Evolutionary conservation across 2,113 vertebrate genomes (phyloP).

Genomic region (Nannospalax galili): DNA sequence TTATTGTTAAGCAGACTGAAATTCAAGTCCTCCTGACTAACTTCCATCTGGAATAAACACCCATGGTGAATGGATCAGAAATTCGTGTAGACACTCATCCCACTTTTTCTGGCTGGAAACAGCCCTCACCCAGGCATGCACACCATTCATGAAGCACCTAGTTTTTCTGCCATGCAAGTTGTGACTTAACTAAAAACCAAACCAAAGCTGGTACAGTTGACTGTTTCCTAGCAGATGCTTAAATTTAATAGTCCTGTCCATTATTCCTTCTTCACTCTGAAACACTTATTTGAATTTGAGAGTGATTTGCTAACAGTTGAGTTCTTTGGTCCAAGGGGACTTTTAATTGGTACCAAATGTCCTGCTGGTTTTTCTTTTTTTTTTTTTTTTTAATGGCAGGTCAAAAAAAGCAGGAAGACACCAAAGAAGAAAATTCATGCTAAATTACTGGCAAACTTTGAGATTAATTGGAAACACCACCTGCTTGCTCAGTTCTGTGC

Average conservation of each 20-base stretch:
- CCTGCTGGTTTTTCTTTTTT: constrained; percentile 58
- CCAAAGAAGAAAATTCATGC: constrained; percentile 35
- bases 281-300: constrained; percentile 44
- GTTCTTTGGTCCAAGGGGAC: constrained; percentile 3
- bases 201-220: neutral
- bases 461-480: constrained; percentile 23
- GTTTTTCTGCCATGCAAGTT: neutral
- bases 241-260: constrained; percentile 29
- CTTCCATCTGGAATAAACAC: neutral
- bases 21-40: constrained; percentile 1
- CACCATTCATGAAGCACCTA: neutral
- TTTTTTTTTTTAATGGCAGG: constrained; percentile 57
- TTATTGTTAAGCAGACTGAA: neutral
- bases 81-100: neutral
- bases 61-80: neutral
- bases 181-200: constrained; percentile 35
- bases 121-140: neutral
- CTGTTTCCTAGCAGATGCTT: neutral
- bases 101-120: neutral
- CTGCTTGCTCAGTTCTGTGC: neutral
- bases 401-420: constrained; percentile 54
- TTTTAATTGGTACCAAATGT: constrained; percentile 63
- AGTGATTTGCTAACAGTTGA: constrained; percentile 37
- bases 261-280: constrained; percentile 16
- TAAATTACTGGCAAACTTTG: constrained; percentile 37